Percentiles rank a stretch among this genome's conserved stretches.
phyloP scores from a whole-genome alignment of 2,113 vertebrate species.

The Corvus hawaiiensis region DNA sequence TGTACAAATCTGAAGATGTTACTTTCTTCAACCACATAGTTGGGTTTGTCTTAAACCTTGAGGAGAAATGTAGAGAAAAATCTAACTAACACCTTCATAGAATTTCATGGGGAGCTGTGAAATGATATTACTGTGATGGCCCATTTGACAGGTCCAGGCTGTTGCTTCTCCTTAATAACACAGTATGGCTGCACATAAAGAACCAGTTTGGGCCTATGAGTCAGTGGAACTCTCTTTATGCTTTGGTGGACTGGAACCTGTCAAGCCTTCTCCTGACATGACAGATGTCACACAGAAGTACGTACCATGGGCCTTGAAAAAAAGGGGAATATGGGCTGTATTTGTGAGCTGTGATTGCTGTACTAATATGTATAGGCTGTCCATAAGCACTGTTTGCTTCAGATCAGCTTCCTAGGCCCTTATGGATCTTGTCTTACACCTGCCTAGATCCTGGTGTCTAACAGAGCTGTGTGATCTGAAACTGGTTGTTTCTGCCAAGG shows the following conservation, averaged over 20 bases:
- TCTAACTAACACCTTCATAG: background rate
- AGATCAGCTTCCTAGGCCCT: background rate
- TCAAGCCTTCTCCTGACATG: background rate
- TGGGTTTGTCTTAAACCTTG: background rate
- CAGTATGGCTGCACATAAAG: background rate
- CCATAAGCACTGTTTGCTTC: background rate
- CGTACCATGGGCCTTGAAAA: background rate
- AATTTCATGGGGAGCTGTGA: background rate
- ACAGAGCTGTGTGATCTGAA: constrained; percentile 7
- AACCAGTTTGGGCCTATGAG: background rate
- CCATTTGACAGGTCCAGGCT: background rate
- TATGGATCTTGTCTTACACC: background rate
- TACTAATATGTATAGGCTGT: background rate
- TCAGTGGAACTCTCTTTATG: background rate
- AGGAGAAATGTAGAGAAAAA: background rate
- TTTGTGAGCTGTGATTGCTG: background rate
- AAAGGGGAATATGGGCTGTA: background rate
- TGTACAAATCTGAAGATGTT: background rate
- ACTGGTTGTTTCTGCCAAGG: background rate
- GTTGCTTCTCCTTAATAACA: background rate
- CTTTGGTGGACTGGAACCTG: background rate
- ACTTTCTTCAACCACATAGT: background rate
- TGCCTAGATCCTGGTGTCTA: background rate
- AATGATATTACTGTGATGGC: background rate
- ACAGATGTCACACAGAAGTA: background rate